Percentiles rank a stretch among this genome's conserved stretches.
Conservation (phyloP, 2,888 invertebrate genomes). For the Nomada hirtipes region DNA sequence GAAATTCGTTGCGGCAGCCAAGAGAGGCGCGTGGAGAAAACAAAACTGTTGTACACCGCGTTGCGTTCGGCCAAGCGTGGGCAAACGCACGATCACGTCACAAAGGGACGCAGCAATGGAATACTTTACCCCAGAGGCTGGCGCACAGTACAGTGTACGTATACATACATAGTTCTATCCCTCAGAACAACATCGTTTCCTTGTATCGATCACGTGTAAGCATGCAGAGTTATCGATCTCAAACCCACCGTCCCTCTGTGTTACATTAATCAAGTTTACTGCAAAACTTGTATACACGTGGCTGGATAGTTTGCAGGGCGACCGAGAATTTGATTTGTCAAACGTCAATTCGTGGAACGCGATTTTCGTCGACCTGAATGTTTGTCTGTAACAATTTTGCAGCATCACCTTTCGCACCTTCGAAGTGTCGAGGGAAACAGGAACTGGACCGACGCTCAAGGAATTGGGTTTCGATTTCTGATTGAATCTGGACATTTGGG, state of each 20-base stretch:
- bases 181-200: conserved; percentile 26
- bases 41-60: conserved; percentile 56
- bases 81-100: conserved; percentile 11
- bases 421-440: neutral
- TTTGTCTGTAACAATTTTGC: neutral
- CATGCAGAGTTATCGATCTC: conserved; percentile 14
- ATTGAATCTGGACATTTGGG: neutral
- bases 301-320: conserved; percentile 2
- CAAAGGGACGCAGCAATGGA: conserved; percentile 35
- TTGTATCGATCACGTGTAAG: conserved; percentile 42
- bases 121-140: conserved; percentile 14
- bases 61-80: conserved; percentile 34
- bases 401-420: neutral
- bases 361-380: neutral
- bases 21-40: conserved; percentile 47
- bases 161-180: neutral
- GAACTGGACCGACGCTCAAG: neutral
- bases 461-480: neutral
- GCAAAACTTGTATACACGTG: conserved; percentile 1
- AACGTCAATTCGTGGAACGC: neutral
- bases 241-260: neutral
- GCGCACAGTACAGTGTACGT: neutral
- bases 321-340: conserved; percentile 6
- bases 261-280: conserved; percentile 11
- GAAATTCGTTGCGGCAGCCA: conserved; percentile 54